Base-by-base conservation (phyloP, 2,113 vertebrate genomes). In the Cynocephalus volans region DNA sequence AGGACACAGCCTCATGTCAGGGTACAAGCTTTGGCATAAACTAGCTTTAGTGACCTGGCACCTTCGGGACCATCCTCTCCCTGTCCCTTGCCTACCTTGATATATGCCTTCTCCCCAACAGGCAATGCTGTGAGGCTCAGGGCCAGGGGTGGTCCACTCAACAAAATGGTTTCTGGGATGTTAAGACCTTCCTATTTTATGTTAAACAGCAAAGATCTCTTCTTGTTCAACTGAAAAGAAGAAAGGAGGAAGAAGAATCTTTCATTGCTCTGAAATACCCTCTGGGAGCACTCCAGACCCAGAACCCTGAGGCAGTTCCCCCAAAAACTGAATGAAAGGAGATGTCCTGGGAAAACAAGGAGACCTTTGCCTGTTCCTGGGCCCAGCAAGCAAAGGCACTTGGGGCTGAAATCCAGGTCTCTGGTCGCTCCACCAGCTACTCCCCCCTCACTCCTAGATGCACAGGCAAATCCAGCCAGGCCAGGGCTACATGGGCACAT, bases 21-120 rank as follows among this genome's bases (percentile, higher is more conserved):
- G 10, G 79, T 23, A 9, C 33, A 4, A 70, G 52, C 36, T 8
- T 18, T 23, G n/a, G 56, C 26, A 9, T 3, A 36, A 5, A 56
- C n/a, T 19, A 1, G 48, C 36, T 18, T 48, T 1, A 8, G n/a
- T 5, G 26, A 23, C 76, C 62, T 0, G 3, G 56, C 54, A 5
- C 8, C 15, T 45, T 18, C 3, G 36, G 14, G 60, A 33, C 70
- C n/a, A 8, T 26, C 64, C 33, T 36, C 28, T 45, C 41, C 70
- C 28, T 45, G 31, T 60, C 45, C 41, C 6, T 15, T 12, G 31
- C 75, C 48, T 8, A 9, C 24, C 10, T 24, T 4, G 28, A 26
- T 31, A 26, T 31, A 48, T 0, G 4, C 45, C 54, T 33, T 36
- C 77, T 7, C 62, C 41, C 76, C 54, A 1, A 45, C 28, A n/a